Evolutionary conservation across 37 sponge, comb jelly and placozoan genomes (phyloP).

Genomic region (Oscarella lobularis): DNA sequence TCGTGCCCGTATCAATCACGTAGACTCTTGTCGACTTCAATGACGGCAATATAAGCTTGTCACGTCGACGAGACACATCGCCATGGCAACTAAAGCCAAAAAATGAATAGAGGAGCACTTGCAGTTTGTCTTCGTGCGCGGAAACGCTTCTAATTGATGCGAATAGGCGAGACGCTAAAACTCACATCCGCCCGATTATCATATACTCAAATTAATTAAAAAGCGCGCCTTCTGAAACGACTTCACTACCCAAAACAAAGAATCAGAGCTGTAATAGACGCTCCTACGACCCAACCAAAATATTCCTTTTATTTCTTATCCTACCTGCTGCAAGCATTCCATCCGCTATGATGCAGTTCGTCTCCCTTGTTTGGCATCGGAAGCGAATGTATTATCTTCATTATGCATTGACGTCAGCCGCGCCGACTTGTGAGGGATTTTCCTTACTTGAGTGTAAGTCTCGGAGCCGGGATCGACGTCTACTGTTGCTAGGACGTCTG

Average conservation of each 20-base stretch:
- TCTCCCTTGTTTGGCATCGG: conserved; percentile 49
- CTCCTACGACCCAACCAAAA: too few relatives aligned
- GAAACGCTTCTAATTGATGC: too few relatives aligned
- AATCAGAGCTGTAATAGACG: too few relatives aligned
- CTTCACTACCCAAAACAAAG: too few relatives aligned
- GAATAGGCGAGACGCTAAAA: too few relatives aligned
- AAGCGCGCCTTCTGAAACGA: too few relatives aligned
- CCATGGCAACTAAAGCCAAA: conserved; percentile 78
- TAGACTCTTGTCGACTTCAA: conserved; percentile 58
- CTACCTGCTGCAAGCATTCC: conserved; percentile 89
- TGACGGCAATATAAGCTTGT: conserved; percentile 60
- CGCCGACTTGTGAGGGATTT: too few relatives aligned
- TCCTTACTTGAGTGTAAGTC: conserved; percentile 54
- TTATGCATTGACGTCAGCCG: too few relatives aligned
- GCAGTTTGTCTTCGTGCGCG: too few relatives aligned
- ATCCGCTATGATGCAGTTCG: conserved; percentile 84
- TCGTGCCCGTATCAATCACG: conserved; percentile 55
- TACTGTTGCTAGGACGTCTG: conserved; percentile 77
- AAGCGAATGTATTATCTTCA: conserved; percentile 64
- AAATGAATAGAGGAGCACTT: too few relatives aligned
- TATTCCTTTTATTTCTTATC: neutral
- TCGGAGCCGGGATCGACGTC: conserved; percentile 63
- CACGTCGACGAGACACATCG: conserved; percentile 41
- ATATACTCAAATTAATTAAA: too few relatives aligned
- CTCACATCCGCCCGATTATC: too few relatives aligned